phyloP scores from a whole-genome alignment of 2,113 vertebrate species.

The Gavia stellata region DNA sequence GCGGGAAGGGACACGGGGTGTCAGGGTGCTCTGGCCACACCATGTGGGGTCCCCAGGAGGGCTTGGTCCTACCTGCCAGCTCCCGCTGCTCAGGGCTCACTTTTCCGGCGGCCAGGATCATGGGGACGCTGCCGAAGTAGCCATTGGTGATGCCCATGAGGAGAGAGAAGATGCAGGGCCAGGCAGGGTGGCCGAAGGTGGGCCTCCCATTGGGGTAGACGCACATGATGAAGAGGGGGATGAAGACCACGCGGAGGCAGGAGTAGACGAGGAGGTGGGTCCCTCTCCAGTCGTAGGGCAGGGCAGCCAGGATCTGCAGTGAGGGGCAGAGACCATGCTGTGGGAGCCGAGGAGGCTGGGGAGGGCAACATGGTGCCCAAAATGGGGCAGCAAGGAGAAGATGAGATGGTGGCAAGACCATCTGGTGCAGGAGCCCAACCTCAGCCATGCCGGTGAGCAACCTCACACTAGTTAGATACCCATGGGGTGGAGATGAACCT shows the following conservation, averaged over 20 bases:
- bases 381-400: background rate
- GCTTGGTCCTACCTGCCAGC: constrained; percentile 80
- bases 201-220: constrained; percentile 85
- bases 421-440: background rate
- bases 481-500: background rate
- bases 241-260: constrained; percentile 89
- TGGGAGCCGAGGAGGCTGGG: background rate
- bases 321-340: background rate
- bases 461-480: background rate
- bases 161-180: constrained; percentile 95
- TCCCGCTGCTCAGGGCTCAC: constrained; percentile 92
- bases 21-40: background rate
- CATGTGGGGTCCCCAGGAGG: fast-evolving
- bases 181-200: constrained; percentile 88
- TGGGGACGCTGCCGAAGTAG: constrained; percentile 95
- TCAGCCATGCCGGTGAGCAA: fast-evolving
- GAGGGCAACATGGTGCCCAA: background rate
- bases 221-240: constrained; percentile 96
- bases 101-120: constrained; percentile 94
- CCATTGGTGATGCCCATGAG: constrained; percentile 97
- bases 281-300: constrained; percentile 91
- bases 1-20: background rate
- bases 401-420: background rate
- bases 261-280: constrained; percentile 88
- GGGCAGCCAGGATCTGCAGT: constrained; percentile 89